Conservation (phyloP, 2,113 vertebrate species). For the Lampris incognitus region DNA sequence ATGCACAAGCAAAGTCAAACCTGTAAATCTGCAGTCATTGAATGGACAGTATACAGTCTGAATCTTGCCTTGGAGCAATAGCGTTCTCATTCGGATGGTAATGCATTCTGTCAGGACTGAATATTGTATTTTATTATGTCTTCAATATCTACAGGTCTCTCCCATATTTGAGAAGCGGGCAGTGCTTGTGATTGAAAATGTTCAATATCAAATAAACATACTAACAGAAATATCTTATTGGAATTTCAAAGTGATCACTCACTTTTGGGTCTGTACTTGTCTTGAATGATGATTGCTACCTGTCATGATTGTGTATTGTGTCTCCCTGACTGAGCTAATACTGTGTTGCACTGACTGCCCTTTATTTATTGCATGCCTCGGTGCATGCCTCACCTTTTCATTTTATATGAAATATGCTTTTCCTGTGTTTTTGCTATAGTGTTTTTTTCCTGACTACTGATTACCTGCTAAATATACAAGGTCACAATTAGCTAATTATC, state of each 20-base stretch:
- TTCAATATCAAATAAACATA: background rate
- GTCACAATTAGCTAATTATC: slow-evolving; percentile 68
- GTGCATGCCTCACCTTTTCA: slow-evolving; percentile 49
- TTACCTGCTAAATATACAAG: slow-evolving; percentile 64
- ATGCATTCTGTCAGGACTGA: background rate
- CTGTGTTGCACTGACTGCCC: slow-evolving; percentile 4
- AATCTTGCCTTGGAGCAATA: too few relatives aligned
- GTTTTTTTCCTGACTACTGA: slow-evolving; percentile 52
- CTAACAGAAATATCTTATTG: slow-evolving; percentile 7
- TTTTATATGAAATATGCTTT: slow-evolving; percentile 57
- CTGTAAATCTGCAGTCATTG: too few relatives aligned
- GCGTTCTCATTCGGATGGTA: too few relatives aligned
- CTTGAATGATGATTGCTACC: slow-evolving; percentile 29
- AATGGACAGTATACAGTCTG: too few relatives aligned
- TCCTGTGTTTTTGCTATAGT: slow-evolving; percentile 47
- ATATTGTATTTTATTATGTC: background rate
- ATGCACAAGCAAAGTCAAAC: too few relatives aligned
- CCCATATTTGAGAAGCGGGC: background rate
- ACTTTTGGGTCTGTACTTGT: slow-evolving; percentile 53
- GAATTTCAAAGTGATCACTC: slow-evolving; percentile 13
- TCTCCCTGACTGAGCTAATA: slow-evolving; percentile 40
- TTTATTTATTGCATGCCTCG: slow-evolving; percentile 33
- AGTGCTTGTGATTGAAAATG: background rate
- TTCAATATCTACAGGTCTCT: slow-evolving; percentile 4
- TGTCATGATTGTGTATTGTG: background rate